phyloP scores from a whole-genome alignment of 1,140 invertebrate species.

The Eumaeus atala region DNA sequence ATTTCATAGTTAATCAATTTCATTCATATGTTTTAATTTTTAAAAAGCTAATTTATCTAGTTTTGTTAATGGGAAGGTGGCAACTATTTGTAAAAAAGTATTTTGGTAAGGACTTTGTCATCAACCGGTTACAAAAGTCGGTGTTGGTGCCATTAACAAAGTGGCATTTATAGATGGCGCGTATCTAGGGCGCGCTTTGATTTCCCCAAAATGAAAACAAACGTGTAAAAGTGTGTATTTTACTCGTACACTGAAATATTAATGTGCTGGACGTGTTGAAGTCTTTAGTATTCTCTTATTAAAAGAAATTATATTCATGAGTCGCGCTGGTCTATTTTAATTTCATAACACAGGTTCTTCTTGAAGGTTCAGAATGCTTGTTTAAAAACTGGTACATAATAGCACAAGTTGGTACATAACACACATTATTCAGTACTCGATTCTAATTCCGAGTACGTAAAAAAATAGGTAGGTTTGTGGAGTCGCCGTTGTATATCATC shows the following conservation, averaged over 20 bases:
- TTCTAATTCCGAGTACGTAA: too few relatives aligned
- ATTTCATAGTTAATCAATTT: too few relatives aligned
- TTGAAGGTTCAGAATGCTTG: too few relatives aligned
- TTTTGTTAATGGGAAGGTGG: too few relatives aligned
- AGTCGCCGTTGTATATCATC: too few relatives aligned
- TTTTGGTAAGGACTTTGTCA: background rate
- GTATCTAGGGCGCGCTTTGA: conserved; percentile 20
- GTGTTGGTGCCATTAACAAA: conserved; percentile 14
- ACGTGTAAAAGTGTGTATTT: background rate
- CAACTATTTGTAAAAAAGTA: background rate
- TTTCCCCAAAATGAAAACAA: background rate
- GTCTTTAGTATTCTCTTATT: background rate
- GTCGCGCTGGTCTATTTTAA: too few relatives aligned
- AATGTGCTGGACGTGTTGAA: background rate
- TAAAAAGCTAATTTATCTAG: too few relatives aligned
- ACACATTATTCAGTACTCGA: background rate
- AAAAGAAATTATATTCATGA: background rate
- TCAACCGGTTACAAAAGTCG: background rate
- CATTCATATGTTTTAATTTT: too few relatives aligned
- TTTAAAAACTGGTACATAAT: too few relatives aligned
- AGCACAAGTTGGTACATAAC: background rate
- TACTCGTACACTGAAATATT: too few relatives aligned
- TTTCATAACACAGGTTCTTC: too few relatives aligned
- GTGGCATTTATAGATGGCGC: conserved; percentile 26
- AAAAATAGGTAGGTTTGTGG: too few relatives aligned